Conservation (phyloP, 2,797 vertebrate genomes). For the Sus cebifrons region DNA sequence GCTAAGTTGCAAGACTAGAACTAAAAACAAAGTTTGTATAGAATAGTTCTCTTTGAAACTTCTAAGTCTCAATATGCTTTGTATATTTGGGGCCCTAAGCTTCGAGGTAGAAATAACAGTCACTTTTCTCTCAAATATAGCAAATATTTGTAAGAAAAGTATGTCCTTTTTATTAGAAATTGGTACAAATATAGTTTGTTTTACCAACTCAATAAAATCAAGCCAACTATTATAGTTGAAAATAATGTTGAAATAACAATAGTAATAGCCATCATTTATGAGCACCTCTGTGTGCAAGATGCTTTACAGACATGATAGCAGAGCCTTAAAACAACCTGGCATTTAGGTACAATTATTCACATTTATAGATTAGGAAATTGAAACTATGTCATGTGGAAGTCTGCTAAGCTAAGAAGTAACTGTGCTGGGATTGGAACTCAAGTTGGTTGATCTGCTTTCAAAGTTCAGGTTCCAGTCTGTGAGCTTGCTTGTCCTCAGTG, state of each 20-base stretch:
- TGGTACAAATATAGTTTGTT: not conserved
- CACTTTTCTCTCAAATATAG: constrained; percentile 46
- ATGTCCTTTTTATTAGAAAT: constrained; percentile 33
- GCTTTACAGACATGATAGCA: not conserved
- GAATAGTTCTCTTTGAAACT: constrained; percentile 24
- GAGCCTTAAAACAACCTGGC: constrained; percentile 48
- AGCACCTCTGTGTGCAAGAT: not conserved
- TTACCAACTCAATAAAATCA: constrained; percentile 19
- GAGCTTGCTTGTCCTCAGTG: not conserved
- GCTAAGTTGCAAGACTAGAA: constrained; percentile 45
- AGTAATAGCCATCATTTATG: not conserved
- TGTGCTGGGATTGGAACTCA: not conserved
- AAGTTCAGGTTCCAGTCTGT: not conserved
- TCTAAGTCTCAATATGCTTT: constrained; percentile 39
- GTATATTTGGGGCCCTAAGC: constrained; percentile 1
- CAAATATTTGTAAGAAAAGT: constrained; percentile 12
- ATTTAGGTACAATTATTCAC: not conserved
- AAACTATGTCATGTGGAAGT: not conserved
- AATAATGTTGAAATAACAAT: constrained; percentile 37
- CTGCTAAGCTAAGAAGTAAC: not conserved
- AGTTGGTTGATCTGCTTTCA: constrained; percentile 31
- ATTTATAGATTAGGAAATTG: constrained; percentile 47
- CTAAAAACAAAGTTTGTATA: constrained; percentile 60
- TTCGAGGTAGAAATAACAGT: constrained; percentile 9
- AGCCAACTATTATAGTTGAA: constrained; percentile 45